Evolutionary conservation across 2,888 invertebrate species (phyloP).

Genomic region (Cyclophora albipunctata): DNA sequence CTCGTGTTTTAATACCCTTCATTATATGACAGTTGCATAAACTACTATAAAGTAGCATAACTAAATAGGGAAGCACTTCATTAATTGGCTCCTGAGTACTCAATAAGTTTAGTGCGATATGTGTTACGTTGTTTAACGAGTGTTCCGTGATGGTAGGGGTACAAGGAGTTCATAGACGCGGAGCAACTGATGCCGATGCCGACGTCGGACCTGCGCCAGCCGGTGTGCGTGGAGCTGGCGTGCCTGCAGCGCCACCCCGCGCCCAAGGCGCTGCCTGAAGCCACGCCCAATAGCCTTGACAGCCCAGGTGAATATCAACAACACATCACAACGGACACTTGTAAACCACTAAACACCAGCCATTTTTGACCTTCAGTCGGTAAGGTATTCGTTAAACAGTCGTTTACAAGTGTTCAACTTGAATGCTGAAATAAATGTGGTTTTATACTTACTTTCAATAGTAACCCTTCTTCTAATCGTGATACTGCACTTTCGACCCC

Average conservation of each 20-base stretch:
- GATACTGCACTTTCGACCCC: no score
- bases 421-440: no score
- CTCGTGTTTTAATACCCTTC: no score
- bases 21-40: no score
- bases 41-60: no score
- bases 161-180: constrained; percentile 93
- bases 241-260: constrained; percentile 77
- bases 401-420: constrained; percentile 23
- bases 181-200: constrained; percentile 91
- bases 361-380: not conserved
- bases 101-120: no score
- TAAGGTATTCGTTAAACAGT: constrained; percentile 2
- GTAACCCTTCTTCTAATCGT: no score
- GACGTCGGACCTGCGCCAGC: constrained; percentile 88
- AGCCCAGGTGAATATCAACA: constrained; percentile 56
- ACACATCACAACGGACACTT: constrained; percentile 16
- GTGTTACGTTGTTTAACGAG: no score
- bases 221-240: constrained; percentile 87
- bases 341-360: constrained; percentile 19
- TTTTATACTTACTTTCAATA: no score
- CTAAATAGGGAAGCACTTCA: no score
- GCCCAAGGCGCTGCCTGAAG: constrained; percentile 66
- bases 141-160: constrained; percentile 76
- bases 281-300: constrained; percentile 68
- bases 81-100: no score